phyloP scores from a whole-genome alignment of 1,140 invertebrate genomes.

The Argopecten irradians region DNA sequence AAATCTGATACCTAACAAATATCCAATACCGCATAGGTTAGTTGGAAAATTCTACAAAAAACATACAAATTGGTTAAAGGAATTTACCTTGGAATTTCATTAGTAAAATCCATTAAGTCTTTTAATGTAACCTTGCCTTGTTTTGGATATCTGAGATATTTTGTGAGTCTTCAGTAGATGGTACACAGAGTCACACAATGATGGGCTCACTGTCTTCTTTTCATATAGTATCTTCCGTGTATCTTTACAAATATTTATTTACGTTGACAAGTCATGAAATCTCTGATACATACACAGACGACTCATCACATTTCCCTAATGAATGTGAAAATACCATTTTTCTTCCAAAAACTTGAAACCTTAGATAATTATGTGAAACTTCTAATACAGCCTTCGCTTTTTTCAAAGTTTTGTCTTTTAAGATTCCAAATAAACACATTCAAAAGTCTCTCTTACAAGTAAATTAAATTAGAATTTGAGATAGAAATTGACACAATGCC shows the following conservation, averaged over 20 bases:
- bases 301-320: background rate
- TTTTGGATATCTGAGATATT: background rate
- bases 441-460: background rate
- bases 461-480: background rate
- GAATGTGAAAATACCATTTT: background rate
- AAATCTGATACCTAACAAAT: background rate
- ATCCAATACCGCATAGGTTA: background rate
- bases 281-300: background rate
- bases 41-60: background rate
- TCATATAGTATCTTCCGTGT: background rate
- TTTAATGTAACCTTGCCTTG: background rate
- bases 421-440: background rate
- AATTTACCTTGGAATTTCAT: background rate
- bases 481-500: background rate
- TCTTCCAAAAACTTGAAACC: background rate
- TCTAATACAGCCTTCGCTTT: background rate
- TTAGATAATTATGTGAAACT: background rate
- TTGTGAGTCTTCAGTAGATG: background rate
- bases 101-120: background rate
- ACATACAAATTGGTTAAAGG: background rate
- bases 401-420: background rate
- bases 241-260: constrained; percentile 5
- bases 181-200: background rate
- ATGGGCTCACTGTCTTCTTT: background rate
- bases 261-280: background rate